Base-by-base conservation (phyloP, 2,113 vertebrate species). In the Dendropsophus ebraccatus region DNA sequence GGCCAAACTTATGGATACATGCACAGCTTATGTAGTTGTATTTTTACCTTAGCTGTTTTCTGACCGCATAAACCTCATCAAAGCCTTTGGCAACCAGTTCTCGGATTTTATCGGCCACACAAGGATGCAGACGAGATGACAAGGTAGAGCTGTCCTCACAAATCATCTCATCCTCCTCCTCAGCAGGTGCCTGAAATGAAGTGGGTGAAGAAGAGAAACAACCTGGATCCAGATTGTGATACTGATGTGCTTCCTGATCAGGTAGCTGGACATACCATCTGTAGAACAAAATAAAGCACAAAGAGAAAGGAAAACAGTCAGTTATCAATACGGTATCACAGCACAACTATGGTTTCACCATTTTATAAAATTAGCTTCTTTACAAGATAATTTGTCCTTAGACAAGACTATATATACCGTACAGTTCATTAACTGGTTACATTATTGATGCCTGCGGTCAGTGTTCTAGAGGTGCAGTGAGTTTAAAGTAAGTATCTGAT, bases 211-310 rank as follows among this genome's bases (percentile, higher is more conserved):
- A 86, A 87, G 94, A 91, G 19, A 93, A 91, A 79, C 92, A 93
- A 13, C 92, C 81, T 13, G 91, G 77, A 77, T 95, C 94, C 89
- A 95, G 84, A 87, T 95, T 93, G 56, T 96, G 96, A 89, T 96
- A 96, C 0, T 96, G 94, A 89, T 96, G 96, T 67, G 96, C 96
- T 87, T 96, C 94, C 90, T 95, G 93, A 16, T 95, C 96, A 75
- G 96, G 96, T 87, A 96, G 93, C 90, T 96, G 95, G 75, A 96
- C 89, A 79, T 96, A 96, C 94, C 95, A 96, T 91, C 96, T 96
- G 87, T 88, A 91, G 75, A 90, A 88, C 83, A 25, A 89, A 47
- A 90, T 85, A 89, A 47, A 83, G 87, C 25, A 50, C 23, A 45
- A 30, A 81, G 41, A 62, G 37, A 67, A 30, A 32, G 45, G 54